phyloP scores from a whole-genome alignment of 1,140 invertebrate species.

The Temnothorax curvispinosus region DNA sequence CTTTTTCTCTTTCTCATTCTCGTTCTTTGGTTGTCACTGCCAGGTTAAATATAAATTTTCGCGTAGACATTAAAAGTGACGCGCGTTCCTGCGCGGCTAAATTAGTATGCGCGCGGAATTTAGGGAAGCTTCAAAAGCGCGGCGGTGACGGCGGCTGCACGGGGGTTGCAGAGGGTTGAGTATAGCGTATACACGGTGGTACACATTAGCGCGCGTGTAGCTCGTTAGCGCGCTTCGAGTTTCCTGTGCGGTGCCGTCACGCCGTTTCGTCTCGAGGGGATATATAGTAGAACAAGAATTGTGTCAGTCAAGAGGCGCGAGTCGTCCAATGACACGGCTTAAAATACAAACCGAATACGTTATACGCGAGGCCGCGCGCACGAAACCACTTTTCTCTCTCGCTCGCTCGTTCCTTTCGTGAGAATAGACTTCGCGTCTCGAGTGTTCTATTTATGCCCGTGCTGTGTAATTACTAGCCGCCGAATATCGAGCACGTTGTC shows the following conservation, averaged over 20 bases:
- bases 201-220: conserved; percentile 35
- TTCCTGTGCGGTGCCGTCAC: conserved; percentile 32
- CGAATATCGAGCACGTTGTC: conserved; percentile 24
- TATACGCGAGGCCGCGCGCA: conserved; percentile 43
- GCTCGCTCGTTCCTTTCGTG: background rate
- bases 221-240: conserved; percentile 43
- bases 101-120: conserved; percentile 8
- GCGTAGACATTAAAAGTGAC: conserved; percentile 22
- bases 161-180: background rate
- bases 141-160: background rate
- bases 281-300: conserved; percentile 71
- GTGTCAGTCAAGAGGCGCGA: conserved; percentile 68
- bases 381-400: background rate
- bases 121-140: background rate
- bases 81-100: background rate
- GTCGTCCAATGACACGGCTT: conserved; percentile 74
- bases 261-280: conserved; percentile 39
- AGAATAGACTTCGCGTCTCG: conserved; percentile 35
- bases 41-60: conserved; percentile 47
- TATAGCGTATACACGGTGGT: background rate
- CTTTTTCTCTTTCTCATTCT: background rate
- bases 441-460: conserved; percentile 38
- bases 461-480: conserved; percentile 41
- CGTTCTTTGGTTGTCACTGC: background rate
- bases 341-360: conserved; percentile 74